Percentiles rank a stretch among this genome's conserved stretches.
Conservation (phyloP, 2,888 invertebrate genomes). For the Harmothoe impar region DNA sequence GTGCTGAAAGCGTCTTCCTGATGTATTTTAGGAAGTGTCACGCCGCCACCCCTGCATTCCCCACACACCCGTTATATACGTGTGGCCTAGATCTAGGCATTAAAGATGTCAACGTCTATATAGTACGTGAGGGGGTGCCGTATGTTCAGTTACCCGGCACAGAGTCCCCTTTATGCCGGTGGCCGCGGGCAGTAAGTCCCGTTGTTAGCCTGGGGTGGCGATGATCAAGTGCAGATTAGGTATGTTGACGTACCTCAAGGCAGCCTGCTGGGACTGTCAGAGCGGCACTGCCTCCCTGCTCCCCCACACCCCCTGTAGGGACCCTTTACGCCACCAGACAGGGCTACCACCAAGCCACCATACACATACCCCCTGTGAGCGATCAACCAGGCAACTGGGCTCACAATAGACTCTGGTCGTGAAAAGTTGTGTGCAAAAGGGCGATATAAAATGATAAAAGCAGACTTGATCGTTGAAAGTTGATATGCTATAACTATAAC, state of each 20-base stretch:
- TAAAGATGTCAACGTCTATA: not conserved
- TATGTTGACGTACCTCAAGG: not conserved
- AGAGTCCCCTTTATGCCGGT: constrained; percentile 6
- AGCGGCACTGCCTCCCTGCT: not conserved
- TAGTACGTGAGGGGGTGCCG: not conserved
- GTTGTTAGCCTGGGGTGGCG: not conserved
- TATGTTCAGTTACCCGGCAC: not conserved
- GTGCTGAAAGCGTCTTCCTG: no score
- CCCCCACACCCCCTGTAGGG: not conserved
- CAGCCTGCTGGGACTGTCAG: not conserved
- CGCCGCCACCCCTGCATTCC: no score
- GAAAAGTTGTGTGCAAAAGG: not conserved
- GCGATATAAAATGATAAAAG: no score
- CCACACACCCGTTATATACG: not conserved
- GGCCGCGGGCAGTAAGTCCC: not conserved
- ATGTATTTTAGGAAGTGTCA: no score
- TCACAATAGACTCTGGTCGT: not conserved
- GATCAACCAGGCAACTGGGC: not conserved
- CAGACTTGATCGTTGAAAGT: not conserved
- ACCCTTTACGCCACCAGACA: not conserved
- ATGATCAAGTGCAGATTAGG: constrained; percentile 39
- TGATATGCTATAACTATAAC: not conserved
- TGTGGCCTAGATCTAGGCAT: not conserved
- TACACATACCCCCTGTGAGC: not conserved
- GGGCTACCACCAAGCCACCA: not conserved